These are phyloP conservation scores for Calameuta pallipes DNA, from an alignment of 2,888 invertebrate species.

Conservation along the genomic window DNA sequence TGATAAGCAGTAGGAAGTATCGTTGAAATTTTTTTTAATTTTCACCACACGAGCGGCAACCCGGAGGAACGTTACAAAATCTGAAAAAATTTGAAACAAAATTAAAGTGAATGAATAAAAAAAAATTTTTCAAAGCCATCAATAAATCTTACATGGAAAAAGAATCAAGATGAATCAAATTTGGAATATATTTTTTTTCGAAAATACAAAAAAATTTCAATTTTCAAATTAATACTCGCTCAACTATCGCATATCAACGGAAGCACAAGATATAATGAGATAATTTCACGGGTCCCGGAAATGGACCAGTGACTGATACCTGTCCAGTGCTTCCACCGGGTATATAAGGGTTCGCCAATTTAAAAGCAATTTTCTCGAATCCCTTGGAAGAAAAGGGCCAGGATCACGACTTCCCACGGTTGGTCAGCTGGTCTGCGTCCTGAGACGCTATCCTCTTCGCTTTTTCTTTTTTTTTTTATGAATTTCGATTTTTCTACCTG, in stretches of 20 bases:
- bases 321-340: constrained; percentile 36
- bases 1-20: too few species aligned
- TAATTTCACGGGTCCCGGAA: constrained; percentile 8
- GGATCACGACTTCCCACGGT: constrained; percentile 60
- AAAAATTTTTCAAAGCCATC: too few species aligned
- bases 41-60: too few species aligned
- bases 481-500: constrained; percentile 61
- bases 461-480: constrained; percentile 42
- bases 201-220: neutral
- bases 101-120: too few species aligned
- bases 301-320: constrained; percentile 26
- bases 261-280: neutral
- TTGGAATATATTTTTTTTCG: neutral
- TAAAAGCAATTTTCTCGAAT: constrained; percentile 60
- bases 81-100: too few species aligned
- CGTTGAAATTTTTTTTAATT: too few species aligned
- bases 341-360: constrained; percentile 51
- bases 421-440: constrained; percentile 64
- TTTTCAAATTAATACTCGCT: constrained; percentile 11
- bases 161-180: neutral
- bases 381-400: constrained; percentile 31
- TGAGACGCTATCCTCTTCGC: constrained; percentile 28
- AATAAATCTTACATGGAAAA: neutral
- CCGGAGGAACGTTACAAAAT: too few species aligned
- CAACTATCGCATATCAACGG: constrained; percentile 1